Evolutionary conservation across 2,113 vertebrate genomes (phyloP).

Genomic region (Melanotaenia duboulayi): DNA sequence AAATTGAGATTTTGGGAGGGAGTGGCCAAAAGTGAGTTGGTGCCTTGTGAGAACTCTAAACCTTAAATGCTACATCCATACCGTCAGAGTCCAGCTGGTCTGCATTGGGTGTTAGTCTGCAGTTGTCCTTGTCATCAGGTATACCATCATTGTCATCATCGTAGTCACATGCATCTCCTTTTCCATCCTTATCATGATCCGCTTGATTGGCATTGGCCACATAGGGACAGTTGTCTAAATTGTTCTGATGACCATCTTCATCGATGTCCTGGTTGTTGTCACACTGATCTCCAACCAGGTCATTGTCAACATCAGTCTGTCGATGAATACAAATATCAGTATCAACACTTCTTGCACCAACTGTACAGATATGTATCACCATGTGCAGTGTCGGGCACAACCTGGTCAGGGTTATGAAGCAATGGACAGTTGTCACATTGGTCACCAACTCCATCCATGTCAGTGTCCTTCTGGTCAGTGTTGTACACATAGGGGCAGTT

Average conservation of each 20-base stretch:
- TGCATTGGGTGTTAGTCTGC: conserved; percentile 91
- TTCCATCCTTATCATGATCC: conserved; percentile 94
- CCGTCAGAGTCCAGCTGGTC: conserved; percentile 91
- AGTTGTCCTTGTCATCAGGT: conserved; percentile 96
- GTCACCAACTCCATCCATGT: conserved; percentile 95
- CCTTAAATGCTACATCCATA: conserved; percentile 68
- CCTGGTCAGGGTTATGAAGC: conserved; percentile 93
- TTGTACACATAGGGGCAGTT: conserved; percentile 98
- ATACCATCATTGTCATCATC: conserved; percentile 96
- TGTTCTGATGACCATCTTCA: conserved; percentile 98
- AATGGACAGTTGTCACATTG: conserved; percentile 97
- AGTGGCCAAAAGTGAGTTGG: not conserved
- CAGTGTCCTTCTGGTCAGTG: conserved; percentile 94
- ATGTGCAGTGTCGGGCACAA: conserved; percentile 23
- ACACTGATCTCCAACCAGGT: conserved; percentile 95
- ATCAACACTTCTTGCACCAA: not conserved
- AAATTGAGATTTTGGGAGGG: not conserved
- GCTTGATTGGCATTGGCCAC: conserved; percentile 95
- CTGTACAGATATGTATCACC: not conserved
- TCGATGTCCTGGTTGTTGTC: conserved; percentile 98
- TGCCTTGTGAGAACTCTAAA: not conserved
- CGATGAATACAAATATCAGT: conserved; percentile 13
- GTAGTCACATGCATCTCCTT: conserved; percentile 94
- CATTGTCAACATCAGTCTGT: conserved; percentile 92
- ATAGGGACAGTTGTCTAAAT: conserved; percentile 97